These are phyloP conservation scores for Brachyalestes nurse DNA, from an alignment of 2,797 vertebrate genomes.

Conservation along the genomic window DNA sequence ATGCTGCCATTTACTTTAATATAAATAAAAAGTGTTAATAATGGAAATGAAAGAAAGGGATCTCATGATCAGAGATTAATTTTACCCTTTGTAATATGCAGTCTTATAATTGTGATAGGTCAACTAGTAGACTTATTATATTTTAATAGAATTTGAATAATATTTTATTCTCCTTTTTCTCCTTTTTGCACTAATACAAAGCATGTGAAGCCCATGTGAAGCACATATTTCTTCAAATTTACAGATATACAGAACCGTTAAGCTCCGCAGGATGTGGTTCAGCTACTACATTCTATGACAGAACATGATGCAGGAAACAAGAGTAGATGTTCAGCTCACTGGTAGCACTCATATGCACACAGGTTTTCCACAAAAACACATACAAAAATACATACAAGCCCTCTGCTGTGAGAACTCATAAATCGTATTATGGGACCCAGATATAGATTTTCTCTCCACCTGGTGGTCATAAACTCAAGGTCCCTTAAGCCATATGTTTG, in stretches of 20 bases:
- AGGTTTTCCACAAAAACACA: neutral
- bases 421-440: slow-evolving; percentile 39
- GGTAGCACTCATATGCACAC: neutral
- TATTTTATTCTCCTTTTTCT: neutral
- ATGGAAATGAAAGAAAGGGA: too few relatives aligned
- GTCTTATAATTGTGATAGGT: neutral
- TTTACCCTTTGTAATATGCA: too few relatives aligned
- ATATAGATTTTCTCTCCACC: slow-evolving; percentile 45
- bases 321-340: neutral
- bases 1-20: neutral
- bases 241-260: neutral
- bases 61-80: too few relatives aligned
- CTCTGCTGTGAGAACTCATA: slow-evolving; percentile 31
- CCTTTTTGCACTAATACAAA: neutral
- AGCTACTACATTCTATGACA: neutral
- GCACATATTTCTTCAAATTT: neutral
- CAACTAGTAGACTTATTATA: neutral
- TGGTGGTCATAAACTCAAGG: slow-evolving; percentile 35
- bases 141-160: neutral
- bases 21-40: too few relatives aligned
- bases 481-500: slow-evolving; percentile 11
- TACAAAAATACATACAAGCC: slow-evolving; percentile 27
- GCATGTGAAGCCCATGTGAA: neutral
- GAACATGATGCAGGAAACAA: neutral
- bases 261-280: neutral